Evolutionary conservation across 2,113 vertebrate species (phyloP).

Genomic region (Atractosteus spatula): DNA sequence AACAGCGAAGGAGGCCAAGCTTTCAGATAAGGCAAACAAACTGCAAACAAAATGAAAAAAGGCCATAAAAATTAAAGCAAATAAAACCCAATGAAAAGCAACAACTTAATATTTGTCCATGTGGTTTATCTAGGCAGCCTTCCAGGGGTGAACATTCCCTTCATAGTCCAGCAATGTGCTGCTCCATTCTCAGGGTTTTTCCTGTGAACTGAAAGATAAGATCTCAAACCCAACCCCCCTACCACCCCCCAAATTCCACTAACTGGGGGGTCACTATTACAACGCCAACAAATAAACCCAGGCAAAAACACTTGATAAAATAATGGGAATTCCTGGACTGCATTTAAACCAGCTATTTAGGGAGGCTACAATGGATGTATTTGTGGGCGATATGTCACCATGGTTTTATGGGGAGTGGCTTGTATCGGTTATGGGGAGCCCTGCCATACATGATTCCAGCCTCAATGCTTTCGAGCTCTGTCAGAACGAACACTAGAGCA

Average conservation of each 20-base stretch:
- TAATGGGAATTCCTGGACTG: no score
- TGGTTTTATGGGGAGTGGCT: no score
- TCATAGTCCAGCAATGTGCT: no score
- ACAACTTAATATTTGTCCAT: constrained; percentile 15
- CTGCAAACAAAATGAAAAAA: constrained; percentile 7
- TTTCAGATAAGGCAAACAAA: neutral
- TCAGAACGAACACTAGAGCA: neutral
- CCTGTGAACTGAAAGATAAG: neutral
- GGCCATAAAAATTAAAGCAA: constrained; percentile 9
- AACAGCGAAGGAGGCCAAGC: neutral
- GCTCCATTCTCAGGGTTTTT: neutral
- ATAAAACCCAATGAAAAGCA: constrained; percentile 11
- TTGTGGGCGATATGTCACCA: no score
- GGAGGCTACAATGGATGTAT: no score
- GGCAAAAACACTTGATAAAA: no score
- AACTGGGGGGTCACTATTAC: no score
- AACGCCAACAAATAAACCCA: no score
- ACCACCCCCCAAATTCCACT: neutral
- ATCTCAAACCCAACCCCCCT: neutral
- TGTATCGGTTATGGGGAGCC: no score
- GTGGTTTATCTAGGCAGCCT: constrained; percentile 12
- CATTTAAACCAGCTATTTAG: no score
- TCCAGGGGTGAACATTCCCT: neutral
- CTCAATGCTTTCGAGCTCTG: no score
- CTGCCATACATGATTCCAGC: no score